Evolutionary conservation across 2,888 invertebrate genomes (phyloP), one percentile per base, ranked within the genome.

Genomic region (Cryptophagus acutangulus): DNA sequence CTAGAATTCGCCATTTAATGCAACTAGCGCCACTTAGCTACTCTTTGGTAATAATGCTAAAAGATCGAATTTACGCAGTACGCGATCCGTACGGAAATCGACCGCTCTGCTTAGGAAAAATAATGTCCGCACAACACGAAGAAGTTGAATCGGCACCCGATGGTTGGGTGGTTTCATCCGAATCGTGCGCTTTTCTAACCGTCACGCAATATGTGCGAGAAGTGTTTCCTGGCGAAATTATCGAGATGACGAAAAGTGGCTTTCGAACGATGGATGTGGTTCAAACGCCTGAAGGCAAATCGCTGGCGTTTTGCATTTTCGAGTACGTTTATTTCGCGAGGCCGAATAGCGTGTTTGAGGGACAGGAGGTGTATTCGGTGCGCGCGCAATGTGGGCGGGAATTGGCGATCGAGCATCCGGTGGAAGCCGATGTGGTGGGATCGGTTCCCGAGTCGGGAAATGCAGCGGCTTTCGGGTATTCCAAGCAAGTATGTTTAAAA

Each of bases 271-370:
- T 94, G 48, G 88, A 85, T 59, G 84, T 92, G 41, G 86, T 95
- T 31, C 83, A 86, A 48, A 75, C 88, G 25, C 91, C 90, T 0
- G 77, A 81, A 42, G 79, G 79, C 51, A 82, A 81, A 48, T 79
- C 82, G 43, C 82, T 87, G 48, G 94, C 97, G 0, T 94, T 97
- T 73, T 99, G 97, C 69, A 96, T 99, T 62, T 99, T 99, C 70
- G 97, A 99, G 70, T 99, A 99, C 66, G 95, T 99, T 0, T 99
- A 99, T 72, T 99, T 99, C 74, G 94, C 97, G 0, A 72, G 96
- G 49, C 87, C 95, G 1, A 97, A 97, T 68, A 90, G 90, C 63
- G 83, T 90, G 60, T 89, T 97, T 60, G 96, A 97, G 78, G 96
- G 92, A 17, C 92, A 93, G 70, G 91, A 90, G 84, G 94, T 96